phyloP scores from a whole-genome alignment of 2,797 vertebrate genomes.

The Xyrichtys novacula region DNA sequence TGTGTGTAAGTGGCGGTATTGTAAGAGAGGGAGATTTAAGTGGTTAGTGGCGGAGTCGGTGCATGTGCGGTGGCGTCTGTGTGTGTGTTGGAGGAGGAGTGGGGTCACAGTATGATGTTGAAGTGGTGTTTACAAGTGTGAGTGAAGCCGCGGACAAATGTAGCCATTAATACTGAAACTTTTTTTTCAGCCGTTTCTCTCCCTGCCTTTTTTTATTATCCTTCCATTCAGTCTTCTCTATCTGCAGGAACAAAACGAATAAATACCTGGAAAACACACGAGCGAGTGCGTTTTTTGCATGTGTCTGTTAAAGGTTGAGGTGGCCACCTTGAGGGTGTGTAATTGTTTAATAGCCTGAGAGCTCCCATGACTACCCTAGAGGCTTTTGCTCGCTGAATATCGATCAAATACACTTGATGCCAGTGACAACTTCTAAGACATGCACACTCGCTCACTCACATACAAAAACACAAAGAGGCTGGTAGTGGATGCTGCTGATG shows the following conservation, averaged over 20 bases:
- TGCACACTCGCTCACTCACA: slow-evolving; percentile 23
- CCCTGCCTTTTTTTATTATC: slow-evolving; percentile 34
- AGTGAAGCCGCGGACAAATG: slow-evolving; percentile 77
- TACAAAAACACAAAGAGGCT: slow-evolving; percentile 27
- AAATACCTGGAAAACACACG: slow-evolving; percentile 28
- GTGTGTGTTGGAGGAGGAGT: slow-evolving; percentile 8
- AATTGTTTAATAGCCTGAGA: slow-evolving; percentile 83
- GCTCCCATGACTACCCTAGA: slow-evolving; percentile 64
- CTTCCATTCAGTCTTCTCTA: slow-evolving; percentile 27
- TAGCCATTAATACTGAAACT: slow-evolving; percentile 75
- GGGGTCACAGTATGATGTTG: slow-evolving; percentile 69
- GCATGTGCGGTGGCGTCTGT: slow-evolving; percentile 3
- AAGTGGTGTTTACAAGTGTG: slow-evolving; percentile 78
- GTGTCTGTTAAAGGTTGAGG: slow-evolving; percentile 54
- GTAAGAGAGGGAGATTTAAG: slow-evolving; percentile 73
- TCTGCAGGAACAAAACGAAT: slow-evolving; percentile 34
- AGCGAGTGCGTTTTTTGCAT: slow-evolving; percentile 12
- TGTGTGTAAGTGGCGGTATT: slow-evolving; percentile 44
- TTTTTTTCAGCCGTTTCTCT: slow-evolving; percentile 42
- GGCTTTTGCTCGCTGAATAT: slow-evolving; percentile 69
- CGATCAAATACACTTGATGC: slow-evolving; percentile 69
- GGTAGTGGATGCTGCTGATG: slow-evolving; percentile 42
- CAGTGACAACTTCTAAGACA: slow-evolving; percentile 64
- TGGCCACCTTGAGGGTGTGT: slow-evolving; percentile 76
- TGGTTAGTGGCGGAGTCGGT: slow-evolving; percentile 62